Evolutionary conservation across 2,888 invertebrate species (phyloP).

Genomic region (Rhagonycha fulva): DNA sequence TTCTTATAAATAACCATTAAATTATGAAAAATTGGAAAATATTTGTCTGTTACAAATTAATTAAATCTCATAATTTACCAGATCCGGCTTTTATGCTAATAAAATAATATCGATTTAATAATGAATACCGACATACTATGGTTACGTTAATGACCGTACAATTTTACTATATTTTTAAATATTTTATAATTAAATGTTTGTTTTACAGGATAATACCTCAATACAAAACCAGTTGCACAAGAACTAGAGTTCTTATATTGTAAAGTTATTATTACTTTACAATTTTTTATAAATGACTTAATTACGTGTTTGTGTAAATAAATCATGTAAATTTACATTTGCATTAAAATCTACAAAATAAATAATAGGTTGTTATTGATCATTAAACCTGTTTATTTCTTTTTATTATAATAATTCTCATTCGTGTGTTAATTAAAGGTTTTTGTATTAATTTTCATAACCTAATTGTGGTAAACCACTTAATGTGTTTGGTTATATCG

Average conservation of each 20-base stretch:
- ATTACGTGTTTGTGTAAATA: neutral
- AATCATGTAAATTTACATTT: neutral
- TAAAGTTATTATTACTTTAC: neutral
- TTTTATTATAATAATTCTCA: neutral
- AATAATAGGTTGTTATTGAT: neutral
- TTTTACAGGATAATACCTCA: neutral
- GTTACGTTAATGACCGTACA: neutral
- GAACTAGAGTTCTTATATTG: neutral
- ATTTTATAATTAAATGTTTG: neutral
- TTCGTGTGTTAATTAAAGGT: neutral
- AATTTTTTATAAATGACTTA: neutral
- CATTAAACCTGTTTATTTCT: neutral
- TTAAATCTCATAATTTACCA: neutral
- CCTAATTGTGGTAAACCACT: slow-evolving; percentile 3
- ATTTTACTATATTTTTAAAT: neutral
- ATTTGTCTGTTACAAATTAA: neutral
- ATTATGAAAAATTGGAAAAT: neutral
- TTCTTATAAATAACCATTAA: neutral
- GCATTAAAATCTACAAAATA: neutral
- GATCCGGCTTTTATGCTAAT: neutral
- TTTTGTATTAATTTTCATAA: slow-evolving; percentile 3
- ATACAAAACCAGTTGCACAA: neutral
- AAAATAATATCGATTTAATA: neutral
- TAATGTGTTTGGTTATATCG: neutral
- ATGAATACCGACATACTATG: neutral